These are phyloP conservation scores for Peromyscus melanophrys DNA, from an alignment of 2,797 vertebrate genomes.

Conservation along the genomic window DNA sequence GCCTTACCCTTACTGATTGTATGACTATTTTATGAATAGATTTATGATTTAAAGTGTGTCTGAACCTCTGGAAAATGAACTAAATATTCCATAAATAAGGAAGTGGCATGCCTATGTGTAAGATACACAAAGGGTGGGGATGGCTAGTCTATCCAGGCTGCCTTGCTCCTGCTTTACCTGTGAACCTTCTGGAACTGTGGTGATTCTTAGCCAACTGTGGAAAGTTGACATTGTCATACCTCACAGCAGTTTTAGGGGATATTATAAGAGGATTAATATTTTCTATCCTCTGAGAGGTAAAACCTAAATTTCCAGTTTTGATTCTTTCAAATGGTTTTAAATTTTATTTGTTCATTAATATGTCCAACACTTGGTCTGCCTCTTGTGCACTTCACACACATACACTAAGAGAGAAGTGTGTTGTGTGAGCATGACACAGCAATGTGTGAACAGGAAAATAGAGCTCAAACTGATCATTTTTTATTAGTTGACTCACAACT, in stretches of 20 bases:
- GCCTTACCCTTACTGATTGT: background rate
- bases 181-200: background rate
- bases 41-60: constrained; percentile 30
- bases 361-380: background rate
- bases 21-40: constrained; percentile 42
- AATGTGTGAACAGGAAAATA: background rate
- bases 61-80: constrained; percentile 11
- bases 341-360: constrained; percentile 3
- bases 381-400: background rate
- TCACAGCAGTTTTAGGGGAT: background rate
- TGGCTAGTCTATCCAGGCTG: background rate
- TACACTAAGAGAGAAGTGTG: background rate
- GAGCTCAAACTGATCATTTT: background rate
- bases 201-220: background rate
- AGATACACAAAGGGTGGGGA: background rate
- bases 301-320: background rate
- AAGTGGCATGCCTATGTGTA: background rate
- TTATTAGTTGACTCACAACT: background rate
- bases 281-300: background rate
- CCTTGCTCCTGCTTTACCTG: background rate
- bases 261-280: background rate
- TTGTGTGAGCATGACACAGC: background rate
- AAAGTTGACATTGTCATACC: background rate
- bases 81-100: background rate
- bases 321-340: background rate